phyloP scores from a whole-genome alignment of 2,888 invertebrate species.

The Rhamphomyia laevipes region DNA sequence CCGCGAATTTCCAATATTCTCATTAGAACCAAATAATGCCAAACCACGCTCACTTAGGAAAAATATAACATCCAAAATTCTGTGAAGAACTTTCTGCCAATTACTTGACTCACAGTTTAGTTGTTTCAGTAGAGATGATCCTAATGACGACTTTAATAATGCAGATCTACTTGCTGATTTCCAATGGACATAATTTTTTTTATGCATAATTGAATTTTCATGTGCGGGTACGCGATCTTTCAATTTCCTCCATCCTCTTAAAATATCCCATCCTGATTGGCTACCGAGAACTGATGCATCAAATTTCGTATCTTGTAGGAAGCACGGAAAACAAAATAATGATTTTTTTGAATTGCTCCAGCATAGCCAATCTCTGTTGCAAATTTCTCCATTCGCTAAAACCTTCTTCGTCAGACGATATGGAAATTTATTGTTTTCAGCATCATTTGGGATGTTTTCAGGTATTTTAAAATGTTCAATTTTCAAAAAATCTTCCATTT shows the following conservation, averaged over 20 bases:
- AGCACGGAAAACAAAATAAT: neutral
- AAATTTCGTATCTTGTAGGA: neutral
- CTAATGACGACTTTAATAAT: neutral
- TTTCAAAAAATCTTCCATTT: neutral
- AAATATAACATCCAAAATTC: neutral
- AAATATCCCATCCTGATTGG: neutral
- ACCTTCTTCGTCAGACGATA: neutral
- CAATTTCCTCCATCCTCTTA: slow-evolving; percentile 1
- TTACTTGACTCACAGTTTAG: neutral
- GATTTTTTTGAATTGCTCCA: neutral
- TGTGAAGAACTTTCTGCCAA: neutral
- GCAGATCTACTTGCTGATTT: neutral
- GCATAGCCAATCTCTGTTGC: neutral
- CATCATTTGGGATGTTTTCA: neutral
- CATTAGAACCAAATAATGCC: neutral
- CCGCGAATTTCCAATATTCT: neutral
- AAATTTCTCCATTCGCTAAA: neutral
- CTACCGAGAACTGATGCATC: neutral
- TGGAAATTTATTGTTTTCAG: neutral
- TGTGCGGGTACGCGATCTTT: neutral
- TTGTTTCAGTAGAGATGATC: neutral
- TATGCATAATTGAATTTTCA: neutral
- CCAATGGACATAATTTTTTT: neutral
- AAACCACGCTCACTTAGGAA: neutral
- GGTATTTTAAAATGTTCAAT: neutral